Evolutionary conservation across 2,797 vertebrate genomes (phyloP).

Genomic region (Pantherophis alleghaniensis): DNA sequence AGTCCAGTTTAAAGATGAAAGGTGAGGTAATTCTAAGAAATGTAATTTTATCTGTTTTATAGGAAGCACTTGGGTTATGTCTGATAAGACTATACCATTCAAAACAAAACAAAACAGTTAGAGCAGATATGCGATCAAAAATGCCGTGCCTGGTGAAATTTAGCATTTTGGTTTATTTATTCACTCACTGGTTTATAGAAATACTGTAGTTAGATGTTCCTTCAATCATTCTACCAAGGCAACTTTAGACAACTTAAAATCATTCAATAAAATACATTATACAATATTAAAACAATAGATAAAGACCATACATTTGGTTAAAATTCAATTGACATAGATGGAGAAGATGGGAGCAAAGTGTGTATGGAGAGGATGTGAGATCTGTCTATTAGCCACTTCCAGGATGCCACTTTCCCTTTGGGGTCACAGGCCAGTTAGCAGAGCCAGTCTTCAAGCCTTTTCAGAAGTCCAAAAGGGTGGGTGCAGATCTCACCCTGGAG

Average conservation of each 20-base stretch:
- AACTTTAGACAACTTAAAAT: background rate
- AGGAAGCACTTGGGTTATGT: background rate
- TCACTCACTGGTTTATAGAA: background rate
- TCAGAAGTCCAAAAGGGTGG: background rate
- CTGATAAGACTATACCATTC: background rate
- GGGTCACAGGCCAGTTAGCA: background rate
- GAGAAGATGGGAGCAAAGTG: background rate
- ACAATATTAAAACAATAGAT: background rate
- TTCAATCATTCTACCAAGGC: background rate
- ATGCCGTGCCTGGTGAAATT: background rate
- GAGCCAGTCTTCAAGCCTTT: background rate
- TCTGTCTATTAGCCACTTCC: background rate
- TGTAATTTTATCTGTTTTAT: background rate
- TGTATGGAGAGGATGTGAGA: background rate
- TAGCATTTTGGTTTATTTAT: background rate
- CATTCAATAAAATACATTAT: background rate
- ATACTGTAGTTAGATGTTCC: background rate
- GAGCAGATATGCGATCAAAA: background rate
- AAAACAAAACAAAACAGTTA: background rate
- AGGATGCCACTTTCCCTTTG: background rate
- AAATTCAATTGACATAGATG: background rate
- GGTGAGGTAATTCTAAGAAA: background rate
- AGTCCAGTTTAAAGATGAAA: background rate
- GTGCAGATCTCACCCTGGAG: background rate
- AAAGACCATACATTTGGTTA: background rate